Evolutionary conservation across 2,113 vertebrate species (phyloP), one percentile per base, ranked within the genome.

Genomic region (Oryzias melastigma): DNA sequence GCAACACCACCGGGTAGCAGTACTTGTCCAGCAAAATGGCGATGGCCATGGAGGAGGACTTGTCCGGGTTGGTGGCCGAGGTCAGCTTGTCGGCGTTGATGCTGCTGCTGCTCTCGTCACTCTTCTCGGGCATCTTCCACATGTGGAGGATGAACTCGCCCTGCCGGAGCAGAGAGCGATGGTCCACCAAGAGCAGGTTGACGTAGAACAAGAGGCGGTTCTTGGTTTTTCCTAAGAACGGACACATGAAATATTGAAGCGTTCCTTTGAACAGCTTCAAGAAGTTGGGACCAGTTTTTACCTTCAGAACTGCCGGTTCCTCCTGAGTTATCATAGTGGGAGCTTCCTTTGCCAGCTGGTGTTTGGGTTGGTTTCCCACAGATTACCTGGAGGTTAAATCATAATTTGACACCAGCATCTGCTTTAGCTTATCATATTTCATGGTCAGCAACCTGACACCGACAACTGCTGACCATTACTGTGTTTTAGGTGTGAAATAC

Each of bases 71-170:
- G 68, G 98, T 98, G 17, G 96, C 98, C 0, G 98, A 98, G 0
- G 98, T 98, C 56, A 99, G 94, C 76, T 98, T 98, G 90, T 98
- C 97, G 0, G 97, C 97, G 35, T 93, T 98, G 73, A 98, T 93
- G 74, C 95, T 98, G 67, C 95, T 95, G 82, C 96, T 94, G 55
- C 82, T 90, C 63, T 98, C 95, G 62, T 98, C 97, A 2, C 89
- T 94, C 68, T 99, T 99, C 61, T 95, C 95, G 0, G 96, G 93
- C 83, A 98, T 93, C 77, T 95, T 97, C 98, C 98, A 99, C 98
- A 99, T 98, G 86, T 99, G 95, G 19, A 99, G 94, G 59, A 98
- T 92, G 13, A 97, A 98, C 64, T 98, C 96, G 0, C 98, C 97
- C 42, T 93, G 96, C 47, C 96, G 93, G 3, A 99, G 92, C 63